Evolutionary conservation across 2,888 invertebrate species (phyloP).

Genomic region (Mylabris sibirica): DNA sequence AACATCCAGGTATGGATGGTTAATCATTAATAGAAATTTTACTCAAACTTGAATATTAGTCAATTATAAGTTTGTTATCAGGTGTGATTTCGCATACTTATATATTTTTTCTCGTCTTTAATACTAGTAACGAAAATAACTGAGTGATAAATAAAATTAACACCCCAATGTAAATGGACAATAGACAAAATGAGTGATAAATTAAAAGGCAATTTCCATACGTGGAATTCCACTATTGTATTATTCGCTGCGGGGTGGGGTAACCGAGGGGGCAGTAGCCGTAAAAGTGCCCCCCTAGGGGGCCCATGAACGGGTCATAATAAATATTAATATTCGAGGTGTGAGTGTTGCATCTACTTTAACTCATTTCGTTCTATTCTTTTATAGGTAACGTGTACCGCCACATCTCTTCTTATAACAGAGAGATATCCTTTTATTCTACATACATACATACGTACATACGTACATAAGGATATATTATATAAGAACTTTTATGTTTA

Average conservation of each 20-base stretch:
- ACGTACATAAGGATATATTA: constrained; percentile 24
- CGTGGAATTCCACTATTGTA: constrained; percentile 56
- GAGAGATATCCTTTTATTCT: constrained; percentile 1
- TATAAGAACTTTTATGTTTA: constrained; percentile 14
- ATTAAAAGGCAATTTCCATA: constrained; percentile 61
- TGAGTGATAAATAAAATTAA: constrained; percentile 60
- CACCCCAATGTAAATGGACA: constrained; percentile 59
- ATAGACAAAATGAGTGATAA: constrained; percentile 60
- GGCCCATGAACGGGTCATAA: constrained; percentile 57
- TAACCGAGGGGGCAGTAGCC: constrained; percentile 57
- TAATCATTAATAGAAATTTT: neutral
- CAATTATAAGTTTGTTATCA: neutral
- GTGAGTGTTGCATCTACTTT: constrained; percentile 52
- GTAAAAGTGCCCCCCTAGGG: constrained; percentile 59
- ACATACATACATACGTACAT: neutral
- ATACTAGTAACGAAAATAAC: neutral
- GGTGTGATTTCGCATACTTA: constrained; percentile 7
- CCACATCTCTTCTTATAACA: neutral
- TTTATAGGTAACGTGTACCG: neutral
- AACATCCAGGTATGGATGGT: neutral
- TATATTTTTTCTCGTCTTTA: neutral
- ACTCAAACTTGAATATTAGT: too few species aligned
- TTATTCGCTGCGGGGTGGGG: constrained; percentile 41
- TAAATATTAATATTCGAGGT: constrained; percentile 62
- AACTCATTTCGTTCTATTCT: constrained; percentile 18